These are phyloP conservation scores for Spongilla lacustris DNA, from an alignment of 37 sponge, comb jelly and placozoan genomes.

Conservation along the genomic window DNA sequence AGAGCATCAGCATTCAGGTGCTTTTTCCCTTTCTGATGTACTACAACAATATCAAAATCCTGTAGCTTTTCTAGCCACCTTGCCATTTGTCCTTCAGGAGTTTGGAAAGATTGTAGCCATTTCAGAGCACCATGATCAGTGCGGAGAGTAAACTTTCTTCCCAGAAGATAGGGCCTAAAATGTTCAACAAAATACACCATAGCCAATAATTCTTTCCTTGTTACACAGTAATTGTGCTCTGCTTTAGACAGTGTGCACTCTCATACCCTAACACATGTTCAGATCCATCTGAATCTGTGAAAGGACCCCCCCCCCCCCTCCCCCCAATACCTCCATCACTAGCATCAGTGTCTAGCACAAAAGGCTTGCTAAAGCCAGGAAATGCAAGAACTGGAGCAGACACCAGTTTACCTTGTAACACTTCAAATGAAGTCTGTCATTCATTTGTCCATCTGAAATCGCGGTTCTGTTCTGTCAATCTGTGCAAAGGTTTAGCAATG, in stretches of 20 bases:
- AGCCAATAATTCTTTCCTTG: no score
- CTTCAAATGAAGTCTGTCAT: conserved; percentile 13
- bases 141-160: neutral
- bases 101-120: conserved; percentile 31
- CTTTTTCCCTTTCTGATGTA: conserved; percentile 8
- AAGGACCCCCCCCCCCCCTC: no score
- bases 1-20: conserved; percentile 29
- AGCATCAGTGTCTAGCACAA: neutral
- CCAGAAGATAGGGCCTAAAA: no score
- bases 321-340: neutral
- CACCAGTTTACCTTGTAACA: neutral
- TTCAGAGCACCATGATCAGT: conserved; percentile 24
- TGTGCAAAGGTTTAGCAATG: conserved; percentile 26
- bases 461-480: conserved; percentile 14
- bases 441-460: neutral
- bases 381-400: neutral
- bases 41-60: conserved; percentile 13
- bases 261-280: neutral
- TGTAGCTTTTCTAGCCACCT: conserved; percentile 30
- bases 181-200: no score
- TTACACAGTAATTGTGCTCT: no score
- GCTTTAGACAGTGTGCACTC: no score
- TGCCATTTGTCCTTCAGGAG: conserved; percentile 47
- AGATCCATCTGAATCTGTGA: no score
- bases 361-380: neutral